phyloP scores from a whole-genome alignment of 2,113 vertebrate genomes.

The Axis porcinus region DNA sequence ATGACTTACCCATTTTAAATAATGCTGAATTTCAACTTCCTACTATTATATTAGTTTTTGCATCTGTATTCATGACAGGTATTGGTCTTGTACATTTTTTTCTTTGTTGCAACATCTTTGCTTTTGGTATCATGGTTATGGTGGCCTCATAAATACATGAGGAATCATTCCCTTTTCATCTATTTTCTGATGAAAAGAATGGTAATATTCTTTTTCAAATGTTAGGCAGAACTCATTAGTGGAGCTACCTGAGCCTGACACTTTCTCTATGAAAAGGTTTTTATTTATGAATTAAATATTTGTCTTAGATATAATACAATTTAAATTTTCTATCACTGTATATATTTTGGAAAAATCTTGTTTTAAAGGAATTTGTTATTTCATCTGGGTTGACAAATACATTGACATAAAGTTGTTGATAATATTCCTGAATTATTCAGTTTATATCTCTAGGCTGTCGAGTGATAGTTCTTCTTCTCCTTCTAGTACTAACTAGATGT shows the following conservation, averaged over 20 bases:
- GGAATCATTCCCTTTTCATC: background rate
- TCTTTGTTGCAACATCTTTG: background rate
- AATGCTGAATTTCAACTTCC: background rate
- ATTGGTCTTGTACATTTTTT: background rate
- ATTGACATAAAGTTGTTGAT: background rate
- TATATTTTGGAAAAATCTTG: background rate
- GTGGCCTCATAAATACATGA: background rate
- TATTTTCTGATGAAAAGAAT: slow-evolving; percentile 33
- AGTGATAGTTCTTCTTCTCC: background rate
- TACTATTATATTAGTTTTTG: background rate
- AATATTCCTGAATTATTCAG: background rate
- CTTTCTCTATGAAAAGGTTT: background rate
- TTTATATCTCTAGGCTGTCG: background rate
- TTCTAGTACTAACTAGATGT: background rate
- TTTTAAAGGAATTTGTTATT: background rate
- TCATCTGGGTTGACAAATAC: background rate
- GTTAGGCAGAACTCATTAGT: background rate
- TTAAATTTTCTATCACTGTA: background rate
- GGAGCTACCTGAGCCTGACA: background rate
- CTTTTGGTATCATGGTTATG: background rate
- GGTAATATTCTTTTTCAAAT: background rate
- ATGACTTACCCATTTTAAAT: background rate
- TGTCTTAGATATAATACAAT: background rate
- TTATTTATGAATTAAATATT: slow-evolving; percentile 15
- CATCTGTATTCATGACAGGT: background rate